Evolutionary conservation across 2,888 invertebrate species (phyloP), one percentile per base, ranked within the genome.

Genomic region (Anthophora plumipes): DNA sequence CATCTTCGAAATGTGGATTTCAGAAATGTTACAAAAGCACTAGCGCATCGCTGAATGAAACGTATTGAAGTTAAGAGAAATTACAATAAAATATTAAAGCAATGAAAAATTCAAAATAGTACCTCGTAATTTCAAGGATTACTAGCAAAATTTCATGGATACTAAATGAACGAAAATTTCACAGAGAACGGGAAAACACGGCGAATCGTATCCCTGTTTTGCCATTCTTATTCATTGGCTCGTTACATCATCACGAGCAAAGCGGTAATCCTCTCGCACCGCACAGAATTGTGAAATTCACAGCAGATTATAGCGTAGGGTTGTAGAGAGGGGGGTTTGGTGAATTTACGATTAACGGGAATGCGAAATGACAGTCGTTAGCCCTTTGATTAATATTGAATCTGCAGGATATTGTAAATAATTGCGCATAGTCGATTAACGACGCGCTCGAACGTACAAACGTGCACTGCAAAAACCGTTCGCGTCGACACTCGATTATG

Each of bases 341-440:
- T 77, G 70, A 79, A 79, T 79, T 77, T 66, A 66, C 63, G 78
- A 79, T 79, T 77, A 79, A 79, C 70, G 70, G 70, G 77, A 70
- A 79, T 70, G 48, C 64, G 78, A 66, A 79, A 79, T 77, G 78
- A 64, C 70, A 79, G 77, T 77, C 77, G 78, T 79, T 54, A 41
- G 77, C 78, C 77, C 64, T 79, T 79, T 79, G 78, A 79, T 79
- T 77, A 79, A 79, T 79, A 79, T 79, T 79, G 77, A 70, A 79
- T 79, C 69, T 70, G 70, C 64, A 46, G 70, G 77, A 70, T 79
- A 79, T 79, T 79, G 77, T 79, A 79, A 79, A 79, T 79, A 79
- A 79, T 79, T 79, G 70, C 78, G 12, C 78, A 77, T 77, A 79
- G 77, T 79, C 78, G 77, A 78, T 76, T 70, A 77, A 78, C 71